phyloP scores from a whole-genome alignment of 2,113 vertebrate species.

The Vulpes lagopus region DNA sequence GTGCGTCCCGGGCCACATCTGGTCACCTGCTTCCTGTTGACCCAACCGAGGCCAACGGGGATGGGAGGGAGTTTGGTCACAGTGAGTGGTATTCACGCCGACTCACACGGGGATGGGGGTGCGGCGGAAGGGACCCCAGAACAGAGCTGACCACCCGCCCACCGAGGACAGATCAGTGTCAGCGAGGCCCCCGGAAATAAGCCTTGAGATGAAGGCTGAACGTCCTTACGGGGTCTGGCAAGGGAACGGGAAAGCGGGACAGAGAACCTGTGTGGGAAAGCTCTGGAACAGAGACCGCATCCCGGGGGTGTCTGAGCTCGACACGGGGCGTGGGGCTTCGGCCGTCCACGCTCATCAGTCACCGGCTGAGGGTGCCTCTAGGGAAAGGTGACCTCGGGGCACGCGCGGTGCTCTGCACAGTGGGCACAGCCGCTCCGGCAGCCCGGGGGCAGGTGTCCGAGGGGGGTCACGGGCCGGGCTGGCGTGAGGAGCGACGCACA shows the following conservation, averaged over 20 bases:
- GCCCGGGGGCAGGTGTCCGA: background rate
- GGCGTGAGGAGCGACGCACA: background rate
- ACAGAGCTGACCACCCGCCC: background rate
- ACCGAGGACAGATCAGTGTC: background rate
- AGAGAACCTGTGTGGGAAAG: background rate
- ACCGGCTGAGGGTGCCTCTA: background rate
- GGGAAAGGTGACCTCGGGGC: background rate
- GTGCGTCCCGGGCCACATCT: background rate
- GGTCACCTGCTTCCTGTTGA: background rate
- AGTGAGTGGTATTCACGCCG: fast-evolving
- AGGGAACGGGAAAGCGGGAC: background rate
- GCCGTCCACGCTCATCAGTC: background rate
- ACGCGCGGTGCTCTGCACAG: background rate
- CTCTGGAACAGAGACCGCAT: background rate
- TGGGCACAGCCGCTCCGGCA: background rate
- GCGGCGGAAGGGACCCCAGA: background rate
- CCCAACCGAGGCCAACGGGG: background rate
- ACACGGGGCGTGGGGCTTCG: background rate
- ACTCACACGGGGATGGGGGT: background rate
- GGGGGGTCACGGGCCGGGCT: background rate
- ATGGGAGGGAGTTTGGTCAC: background rate
- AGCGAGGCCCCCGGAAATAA: background rate
- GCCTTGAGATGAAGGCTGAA: background rate
- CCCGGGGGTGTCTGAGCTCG: background rate
- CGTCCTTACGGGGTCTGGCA: background rate